A percentile compares a stretch with the other conserved stretches of the same genome.
phyloP scores from a whole-genome alignment of 64 coral and sea anemone genomes.

The Porites australiensis region DNA sequence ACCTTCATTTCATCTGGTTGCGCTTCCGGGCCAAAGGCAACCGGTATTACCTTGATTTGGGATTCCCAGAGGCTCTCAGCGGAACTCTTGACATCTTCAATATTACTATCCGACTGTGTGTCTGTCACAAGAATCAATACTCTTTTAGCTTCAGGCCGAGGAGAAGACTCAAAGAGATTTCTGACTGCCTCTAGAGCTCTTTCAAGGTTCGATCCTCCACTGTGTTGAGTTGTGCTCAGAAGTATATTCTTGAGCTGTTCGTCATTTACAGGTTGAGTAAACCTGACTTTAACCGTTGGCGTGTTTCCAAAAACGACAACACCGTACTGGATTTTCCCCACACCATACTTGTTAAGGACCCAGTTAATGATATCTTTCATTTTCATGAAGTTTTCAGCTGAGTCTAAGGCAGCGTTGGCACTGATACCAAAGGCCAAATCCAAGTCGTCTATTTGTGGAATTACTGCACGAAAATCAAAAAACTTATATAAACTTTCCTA shows the following conservation, averaged over 20 bases:
- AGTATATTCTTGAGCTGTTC: conserved; percentile 13
- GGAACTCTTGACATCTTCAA: conserved; percentile 41
- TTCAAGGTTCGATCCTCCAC: conserved; percentile 49
- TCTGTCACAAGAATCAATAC: conserved; percentile 79
- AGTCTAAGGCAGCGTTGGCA: conserved; percentile 18
- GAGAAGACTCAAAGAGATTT: conserved; percentile 58
- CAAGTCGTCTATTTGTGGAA: conserved; percentile 38
- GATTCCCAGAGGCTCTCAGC: conserved; percentile 44
- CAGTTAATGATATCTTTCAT: conserved; percentile 74
- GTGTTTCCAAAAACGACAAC: conserved; percentile 64
- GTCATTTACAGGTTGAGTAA: conserved; percentile 46
- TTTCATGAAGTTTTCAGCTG: conserved; percentile 59
- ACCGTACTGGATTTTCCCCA: conserved; percentile 64
- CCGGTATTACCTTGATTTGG: conserved; percentile 76
- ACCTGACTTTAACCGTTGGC: conserved; percentile 52
- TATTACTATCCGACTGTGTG: conserved; percentile 42
- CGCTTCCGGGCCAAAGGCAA: conserved; percentile 74
- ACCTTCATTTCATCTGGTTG: conserved; percentile 56
- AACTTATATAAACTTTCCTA: neutral
- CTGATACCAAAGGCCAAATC: conserved; percentile 74
- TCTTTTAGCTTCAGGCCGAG: conserved; percentile 64
- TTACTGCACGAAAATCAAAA: conserved; percentile 22
- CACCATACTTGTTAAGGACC: conserved; percentile 80
- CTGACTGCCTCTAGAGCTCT: conserved; percentile 62
- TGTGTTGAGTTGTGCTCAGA: neutral